These are phyloP conservation scores for Astreopora myriophthalma DNA, from an alignment of 64 coral and sea anemone genomes.

Conservation along the genomic window DNA sequence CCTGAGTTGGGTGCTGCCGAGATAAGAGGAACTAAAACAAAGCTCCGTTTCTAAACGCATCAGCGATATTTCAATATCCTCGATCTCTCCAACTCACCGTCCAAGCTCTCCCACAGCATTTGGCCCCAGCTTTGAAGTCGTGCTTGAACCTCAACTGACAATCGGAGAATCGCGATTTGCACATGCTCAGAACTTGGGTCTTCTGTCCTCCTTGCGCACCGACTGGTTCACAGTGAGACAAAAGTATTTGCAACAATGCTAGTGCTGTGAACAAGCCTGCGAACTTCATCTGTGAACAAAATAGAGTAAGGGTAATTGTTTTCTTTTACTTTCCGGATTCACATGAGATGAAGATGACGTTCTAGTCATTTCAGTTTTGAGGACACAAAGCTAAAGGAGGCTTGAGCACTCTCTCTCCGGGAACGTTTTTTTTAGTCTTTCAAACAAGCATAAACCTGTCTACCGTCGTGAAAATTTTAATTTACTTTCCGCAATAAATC, in stretches of 20 bases:
- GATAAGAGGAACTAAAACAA: no score
- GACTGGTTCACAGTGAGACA: neutral
- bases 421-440: no score
- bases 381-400: no score
- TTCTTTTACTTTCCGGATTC: neutral
- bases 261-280: neutral
- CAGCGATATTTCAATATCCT: no score
- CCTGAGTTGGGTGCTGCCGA: no score
- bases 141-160: neutral
- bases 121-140: neutral
- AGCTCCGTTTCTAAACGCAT: no score
- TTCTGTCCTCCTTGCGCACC: neutral
- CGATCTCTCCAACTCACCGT: neutral
- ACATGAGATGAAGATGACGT: no score
- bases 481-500: no score
- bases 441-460: no score
- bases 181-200: constrained; percentile 13
- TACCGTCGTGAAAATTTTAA: no score
- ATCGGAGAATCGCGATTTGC: neutral
- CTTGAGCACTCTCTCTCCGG: no score
- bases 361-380: no score
- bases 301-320: neutral
- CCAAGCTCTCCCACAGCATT: constrained; percentile 40
- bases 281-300: constrained; percentile 8
- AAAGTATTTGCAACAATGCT: neutral